A percentile compares a stretch with the other conserved stretches of the same genome.
These are phyloP conservation scores for Ondatra zibethicus DNA, from an alignment of 2,113 vertebrate genomes.

Conservation along the genomic window DNA sequence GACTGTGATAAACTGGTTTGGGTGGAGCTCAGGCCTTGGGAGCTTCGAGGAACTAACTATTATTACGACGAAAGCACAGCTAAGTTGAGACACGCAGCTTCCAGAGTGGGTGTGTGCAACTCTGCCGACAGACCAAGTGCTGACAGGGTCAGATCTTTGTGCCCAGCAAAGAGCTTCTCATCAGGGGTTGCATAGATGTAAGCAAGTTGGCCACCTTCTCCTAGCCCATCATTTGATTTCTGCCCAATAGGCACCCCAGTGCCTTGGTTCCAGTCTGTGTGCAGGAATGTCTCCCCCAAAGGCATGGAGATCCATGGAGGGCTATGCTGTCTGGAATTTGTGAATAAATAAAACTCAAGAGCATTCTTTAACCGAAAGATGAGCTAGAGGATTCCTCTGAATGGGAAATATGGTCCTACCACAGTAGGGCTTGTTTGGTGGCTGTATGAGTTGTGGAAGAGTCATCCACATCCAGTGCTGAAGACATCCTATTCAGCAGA, in stretches of 20 bases:
- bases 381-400: not conserved
- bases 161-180: not conserved
- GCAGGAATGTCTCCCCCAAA: not conserved
- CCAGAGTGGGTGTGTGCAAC: too few relatives aligned
- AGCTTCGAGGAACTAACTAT: not conserved
- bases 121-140: not conserved
- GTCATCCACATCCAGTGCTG: not conserved
- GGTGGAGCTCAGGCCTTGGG: not conserved
- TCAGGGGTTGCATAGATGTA: not conserved
- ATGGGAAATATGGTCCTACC: not conserved
- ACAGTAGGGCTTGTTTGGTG: not conserved
- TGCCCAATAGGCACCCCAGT: not conserved
- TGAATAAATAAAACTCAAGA: not conserved
- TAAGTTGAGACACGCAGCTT: not conserved
- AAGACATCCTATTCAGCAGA: not conserved
- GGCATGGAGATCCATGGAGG: too few relatives aligned
- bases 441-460: not conserved
- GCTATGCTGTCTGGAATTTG: not conserved
- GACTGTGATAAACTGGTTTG: constrained; percentile 13
- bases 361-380: not conserved
- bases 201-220: not conserved
- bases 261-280: not conserved
- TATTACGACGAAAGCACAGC: not conserved
- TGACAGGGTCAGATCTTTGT: not conserved
- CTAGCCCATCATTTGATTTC: not conserved